These are phyloP conservation scores for Cygnus atratus DNA, from an alignment of 2,113 vertebrate species.

Conservation along the genomic window DNA sequence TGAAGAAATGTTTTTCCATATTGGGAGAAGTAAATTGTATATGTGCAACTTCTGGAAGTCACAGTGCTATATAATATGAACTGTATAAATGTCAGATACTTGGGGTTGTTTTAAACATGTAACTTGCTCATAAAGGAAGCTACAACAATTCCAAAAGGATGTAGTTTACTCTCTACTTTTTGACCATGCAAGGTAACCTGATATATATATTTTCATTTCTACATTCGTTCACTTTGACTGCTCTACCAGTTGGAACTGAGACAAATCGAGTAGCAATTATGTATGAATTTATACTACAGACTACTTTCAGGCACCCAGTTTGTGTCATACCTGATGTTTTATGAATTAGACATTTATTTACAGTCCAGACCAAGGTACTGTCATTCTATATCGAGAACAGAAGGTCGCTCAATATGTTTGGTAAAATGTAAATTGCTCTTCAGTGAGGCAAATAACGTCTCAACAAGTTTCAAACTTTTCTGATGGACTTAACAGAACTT, in stretches of 20 bases:
- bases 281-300: not conserved
- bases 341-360: not conserved
- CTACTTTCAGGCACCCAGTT: not conserved
- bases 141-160: not conserved
- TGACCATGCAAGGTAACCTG: not conserved
- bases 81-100: not conserved
- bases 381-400: conserved; percentile 2
- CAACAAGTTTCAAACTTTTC: not conserved
- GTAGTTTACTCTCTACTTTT: not conserved
- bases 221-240: not conserved
- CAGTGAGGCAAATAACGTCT: not conserved
- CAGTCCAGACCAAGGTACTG: not conserved
- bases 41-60: not conserved
- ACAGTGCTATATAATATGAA: not conserved
- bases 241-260: not conserved
- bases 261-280: not conserved
- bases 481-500: not conserved
- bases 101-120: not conserved
- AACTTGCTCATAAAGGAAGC: not conserved
- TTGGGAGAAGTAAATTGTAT: not conserved
- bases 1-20: not conserved
- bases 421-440: not conserved
- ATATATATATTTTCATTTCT: not conserved
- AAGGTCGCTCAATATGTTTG: not conserved
- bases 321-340: not conserved